phyloP scores from a whole-genome alignment of 2,888 invertebrate genomes.

The Dastarcus helophoroides region DNA sequence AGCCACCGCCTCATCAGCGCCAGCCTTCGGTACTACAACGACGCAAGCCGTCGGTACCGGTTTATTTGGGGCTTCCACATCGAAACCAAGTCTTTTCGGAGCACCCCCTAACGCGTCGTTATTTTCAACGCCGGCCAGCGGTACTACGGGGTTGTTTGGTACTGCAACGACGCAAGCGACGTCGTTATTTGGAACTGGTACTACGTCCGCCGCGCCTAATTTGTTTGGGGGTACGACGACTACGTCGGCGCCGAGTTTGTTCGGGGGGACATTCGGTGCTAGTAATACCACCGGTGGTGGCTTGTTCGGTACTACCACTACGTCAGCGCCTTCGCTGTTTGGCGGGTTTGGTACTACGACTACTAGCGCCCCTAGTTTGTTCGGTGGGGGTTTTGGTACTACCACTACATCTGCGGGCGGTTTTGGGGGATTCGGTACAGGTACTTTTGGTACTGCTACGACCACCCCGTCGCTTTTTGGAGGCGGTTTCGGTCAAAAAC shows the following conservation, averaged over 20 bases:
- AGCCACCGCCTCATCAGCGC: constrained; percentile 18
- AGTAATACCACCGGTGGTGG: constrained; percentile 34
- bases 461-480: constrained; percentile 23
- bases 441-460: constrained; percentile 23
- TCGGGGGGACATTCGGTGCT: constrained; percentile 30
- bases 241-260: constrained; percentile 20
- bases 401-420: constrained; percentile 8
- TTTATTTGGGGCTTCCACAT: constrained; percentile 17
- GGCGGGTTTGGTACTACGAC: constrained; percentile 10
- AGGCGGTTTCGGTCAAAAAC: no score
- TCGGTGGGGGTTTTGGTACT: constrained; percentile 26
- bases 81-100: constrained; percentile 40
- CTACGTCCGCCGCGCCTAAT: constrained; percentile 26
- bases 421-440: constrained; percentile 21
- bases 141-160: constrained; percentile 36
- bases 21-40: constrained; percentile 26
- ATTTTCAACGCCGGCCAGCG: constrained; percentile 17
- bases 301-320: constrained; percentile 27
- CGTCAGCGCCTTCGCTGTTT: constrained; percentile 20
- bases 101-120: constrained; percentile 20
- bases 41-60: constrained; percentile 19
- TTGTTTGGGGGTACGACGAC: constrained; percentile 33
- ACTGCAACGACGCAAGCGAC: constrained; percentile 20
- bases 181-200: constrained; percentile 26
- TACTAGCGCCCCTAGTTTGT: constrained; percentile 16